Conservation (phyloP, 2,888 invertebrate species). For the Holacanthella duospinosa region DNA sequence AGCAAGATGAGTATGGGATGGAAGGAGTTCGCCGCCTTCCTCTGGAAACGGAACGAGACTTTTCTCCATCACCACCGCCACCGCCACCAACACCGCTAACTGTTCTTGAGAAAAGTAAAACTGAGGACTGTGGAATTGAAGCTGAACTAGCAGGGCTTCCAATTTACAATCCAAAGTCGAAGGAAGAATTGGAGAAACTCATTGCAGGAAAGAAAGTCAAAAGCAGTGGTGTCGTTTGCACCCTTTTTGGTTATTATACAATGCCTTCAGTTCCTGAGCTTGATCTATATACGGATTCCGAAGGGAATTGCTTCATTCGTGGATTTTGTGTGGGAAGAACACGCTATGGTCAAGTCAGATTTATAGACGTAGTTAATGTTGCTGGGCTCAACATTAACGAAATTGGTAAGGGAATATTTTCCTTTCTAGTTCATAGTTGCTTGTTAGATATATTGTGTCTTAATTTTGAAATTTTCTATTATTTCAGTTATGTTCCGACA, state of each 20-base stretch:
- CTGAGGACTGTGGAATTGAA: too few species aligned
- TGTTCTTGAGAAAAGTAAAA: too few species aligned
- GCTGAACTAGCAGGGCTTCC: too few species aligned
- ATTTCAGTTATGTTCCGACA: slow-evolving; percentile 74
- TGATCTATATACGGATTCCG: slow-evolving; percentile 56
- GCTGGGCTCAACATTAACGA: slow-evolving; percentile 75
- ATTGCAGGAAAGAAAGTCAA: neutral
- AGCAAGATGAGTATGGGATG: neutral
- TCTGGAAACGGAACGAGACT: neutral
- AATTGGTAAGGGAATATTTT: slow-evolving; percentile 50
- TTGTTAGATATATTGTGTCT: neutral
- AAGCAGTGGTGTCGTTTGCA: slow-evolving; percentile 56
- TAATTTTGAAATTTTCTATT: neutral
- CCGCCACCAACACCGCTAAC: neutral
- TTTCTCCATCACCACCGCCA: neutral
- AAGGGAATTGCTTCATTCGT: slow-evolving; percentile 70
- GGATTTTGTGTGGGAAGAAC: slow-evolving; percentile 78
- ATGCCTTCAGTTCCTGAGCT: slow-evolving; percentile 75
- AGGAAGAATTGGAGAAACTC: neutral
- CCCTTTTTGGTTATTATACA: slow-evolving; percentile 78
- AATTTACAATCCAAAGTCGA: neutral
- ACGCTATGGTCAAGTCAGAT: slow-evolving; percentile 83
- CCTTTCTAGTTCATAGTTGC: too few species aligned
- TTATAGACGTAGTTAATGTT: slow-evolving; percentile 72
- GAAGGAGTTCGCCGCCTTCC: neutral